Conservation (phyloP, 2,113 vertebrate genomes). For the Eretmochelys imbricata region DNA sequence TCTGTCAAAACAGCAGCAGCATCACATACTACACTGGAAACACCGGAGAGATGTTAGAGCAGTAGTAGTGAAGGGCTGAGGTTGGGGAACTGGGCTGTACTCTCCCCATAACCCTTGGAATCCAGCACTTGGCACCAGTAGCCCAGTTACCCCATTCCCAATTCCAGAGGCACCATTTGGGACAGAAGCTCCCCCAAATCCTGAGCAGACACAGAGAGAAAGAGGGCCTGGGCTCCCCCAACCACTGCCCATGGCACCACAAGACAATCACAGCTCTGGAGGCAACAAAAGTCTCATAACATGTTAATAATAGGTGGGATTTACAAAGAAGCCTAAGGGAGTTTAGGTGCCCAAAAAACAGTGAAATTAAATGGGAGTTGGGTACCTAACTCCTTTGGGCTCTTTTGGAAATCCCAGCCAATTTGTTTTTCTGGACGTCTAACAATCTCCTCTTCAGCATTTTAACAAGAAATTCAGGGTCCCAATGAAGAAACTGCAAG, state of each 20-base stretch:
- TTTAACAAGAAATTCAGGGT: background rate
- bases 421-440: background rate
- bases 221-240: background rate
- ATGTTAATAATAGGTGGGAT: background rate
- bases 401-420: background rate
- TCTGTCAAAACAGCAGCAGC: background rate
- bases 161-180: background rate
- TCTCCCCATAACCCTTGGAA: background rate
- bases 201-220: background rate
- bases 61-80: background rate
- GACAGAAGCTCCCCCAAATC: background rate
- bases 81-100: background rate
- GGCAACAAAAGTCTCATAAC: background rate
- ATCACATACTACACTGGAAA: background rate
- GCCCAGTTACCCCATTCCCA: background rate
- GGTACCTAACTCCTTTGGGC: background rate
- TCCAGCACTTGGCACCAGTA: background rate
- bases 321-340: background rate
- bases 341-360: background rate
- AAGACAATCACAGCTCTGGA: background rate
- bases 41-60: background rate
- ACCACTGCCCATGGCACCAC: background rate
- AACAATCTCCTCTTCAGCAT: background rate
- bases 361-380: background rate
- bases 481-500: slow-evolving; percentile 11